Evolutionary conservation across 1,140 invertebrate species (phyloP).

Genomic region (Euura lappo): DNA sequence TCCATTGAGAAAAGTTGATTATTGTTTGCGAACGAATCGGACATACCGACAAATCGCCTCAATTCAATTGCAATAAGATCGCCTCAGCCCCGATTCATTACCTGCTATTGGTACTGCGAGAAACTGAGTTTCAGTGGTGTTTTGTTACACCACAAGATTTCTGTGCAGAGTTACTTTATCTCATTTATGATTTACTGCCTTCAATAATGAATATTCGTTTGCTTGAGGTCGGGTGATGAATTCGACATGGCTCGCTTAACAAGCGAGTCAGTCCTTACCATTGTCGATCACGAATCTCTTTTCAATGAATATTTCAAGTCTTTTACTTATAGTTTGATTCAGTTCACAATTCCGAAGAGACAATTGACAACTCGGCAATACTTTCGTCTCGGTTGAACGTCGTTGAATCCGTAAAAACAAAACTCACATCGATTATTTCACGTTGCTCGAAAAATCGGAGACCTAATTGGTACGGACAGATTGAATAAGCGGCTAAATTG

Average conservation of each 20-base stretch:
- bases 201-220: conserved; percentile 28
- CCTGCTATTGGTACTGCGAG: background rate
- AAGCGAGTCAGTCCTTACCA: background rate
- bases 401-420: no score
- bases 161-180: background rate
- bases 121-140: no score
- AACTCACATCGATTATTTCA: no score
- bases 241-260: conserved; percentile 14
- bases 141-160: background rate
- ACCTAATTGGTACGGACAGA: no score
- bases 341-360: background rate
- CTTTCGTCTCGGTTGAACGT: background rate
- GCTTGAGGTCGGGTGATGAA: conserved; percentile 20
- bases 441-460: no score
- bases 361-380: background rate
- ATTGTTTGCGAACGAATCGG: background rate
- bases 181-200: conserved; percentile 23
- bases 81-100: background rate
- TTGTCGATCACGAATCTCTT: background rate
- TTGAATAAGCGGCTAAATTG: no score
- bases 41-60: background rate
- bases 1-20: background rate
- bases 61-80: background rate
- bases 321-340: background rate
- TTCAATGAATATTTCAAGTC: background rate